Conservation (phyloP, 64 coral and sea anemone species). For the Pocillopora verrucosa region DNA sequence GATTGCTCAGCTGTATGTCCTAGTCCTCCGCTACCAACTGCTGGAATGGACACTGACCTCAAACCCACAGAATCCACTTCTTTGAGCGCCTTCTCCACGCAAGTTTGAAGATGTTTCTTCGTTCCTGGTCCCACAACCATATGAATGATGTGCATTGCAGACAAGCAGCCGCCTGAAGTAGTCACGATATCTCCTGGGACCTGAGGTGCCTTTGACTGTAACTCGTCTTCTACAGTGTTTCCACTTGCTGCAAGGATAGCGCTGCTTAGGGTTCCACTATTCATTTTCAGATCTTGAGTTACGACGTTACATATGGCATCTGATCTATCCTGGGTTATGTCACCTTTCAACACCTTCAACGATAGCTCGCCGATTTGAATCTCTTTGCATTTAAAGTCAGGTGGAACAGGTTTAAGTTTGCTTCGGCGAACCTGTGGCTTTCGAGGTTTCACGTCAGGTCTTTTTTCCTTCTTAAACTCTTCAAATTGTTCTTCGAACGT, state of each 20-base stretch:
- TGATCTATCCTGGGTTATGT: not conserved
- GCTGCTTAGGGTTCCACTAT: conserved; percentile 14
- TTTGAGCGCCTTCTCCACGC: conserved; percentile 26
- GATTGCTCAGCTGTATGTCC: conserved; percentile 14
- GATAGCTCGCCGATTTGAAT: not conserved
- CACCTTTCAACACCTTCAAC: not conserved
- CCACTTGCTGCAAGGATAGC: not conserved
- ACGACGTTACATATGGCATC: conserved; percentile 36
- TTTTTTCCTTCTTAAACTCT: not conserved
- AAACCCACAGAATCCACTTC: not conserved
- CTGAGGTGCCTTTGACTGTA: not conserved
- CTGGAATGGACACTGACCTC: conserved; percentile 29
- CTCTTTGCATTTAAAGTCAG: not conserved
- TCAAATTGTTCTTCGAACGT: conserved; percentile 1
- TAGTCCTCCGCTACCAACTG: conserved; percentile 30
- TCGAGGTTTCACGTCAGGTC: not conserved
- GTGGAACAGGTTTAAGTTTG: not conserved
- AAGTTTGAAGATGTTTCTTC: conserved; percentile 12
- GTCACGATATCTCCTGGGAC: not conserved
- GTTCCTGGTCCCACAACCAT: conserved; percentile 23
- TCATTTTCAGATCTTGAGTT: conserved; percentile 10
- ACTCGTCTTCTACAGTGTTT: not conserved
- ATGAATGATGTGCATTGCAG: not conserved
- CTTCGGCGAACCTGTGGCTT: not conserved
- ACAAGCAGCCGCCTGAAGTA: not conserved